Evolutionary conservation across 1,140 invertebrate genomes (phyloP), one percentile per base, ranked within the genome.

Genomic region (Muscidifurax raptorellus): DNA sequence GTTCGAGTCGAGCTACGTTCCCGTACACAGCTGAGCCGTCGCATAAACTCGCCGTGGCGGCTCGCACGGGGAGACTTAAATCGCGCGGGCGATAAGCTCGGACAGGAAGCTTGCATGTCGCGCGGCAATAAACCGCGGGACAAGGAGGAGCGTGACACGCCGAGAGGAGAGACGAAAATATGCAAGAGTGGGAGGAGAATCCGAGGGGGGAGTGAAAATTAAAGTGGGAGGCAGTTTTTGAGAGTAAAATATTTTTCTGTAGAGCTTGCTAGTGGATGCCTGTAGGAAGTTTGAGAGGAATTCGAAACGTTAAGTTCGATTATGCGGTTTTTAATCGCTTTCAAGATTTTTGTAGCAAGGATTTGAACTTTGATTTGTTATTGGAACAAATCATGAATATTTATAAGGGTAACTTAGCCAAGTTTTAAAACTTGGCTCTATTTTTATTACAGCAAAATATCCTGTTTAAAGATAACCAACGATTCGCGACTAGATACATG

Each of bases 61-160:
- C 22, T 59, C 52, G 5, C 18, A 6, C 5, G 52, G 18, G n/a
- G 52, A 59, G 52, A 0, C n/a, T n/a, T n/a, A 59, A 59, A 59
- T 59, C 52, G 52, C 52, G 52, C 52, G 27, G 5, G 27, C 79
- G 79, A 85, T 85, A 85, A 85, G 72, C 66, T 69, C 72, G 40
- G 44, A 79, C 77, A 80, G 83, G 71, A 84, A 80, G 77, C 32
- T 89, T 47, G 89, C 88, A 83, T 88, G 89, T 74, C 77, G 36
- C 25, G 9, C 36, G 32, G 84, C 76, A 86, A 87, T 89, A 87
- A 89, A 88, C 64, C 47, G 9, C 2, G 59, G n/a, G 22, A 67
- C 22, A 64, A 30, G 47, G 18, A 18, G 40, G 67, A 72, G 40
- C 22, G 52, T 71, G 44, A n/a, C 25, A n/a, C 32, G 15, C 10